Evolutionary conservation across 2,888 invertebrate species (phyloP).

Genomic region (Cheilosia urbana): DNA sequence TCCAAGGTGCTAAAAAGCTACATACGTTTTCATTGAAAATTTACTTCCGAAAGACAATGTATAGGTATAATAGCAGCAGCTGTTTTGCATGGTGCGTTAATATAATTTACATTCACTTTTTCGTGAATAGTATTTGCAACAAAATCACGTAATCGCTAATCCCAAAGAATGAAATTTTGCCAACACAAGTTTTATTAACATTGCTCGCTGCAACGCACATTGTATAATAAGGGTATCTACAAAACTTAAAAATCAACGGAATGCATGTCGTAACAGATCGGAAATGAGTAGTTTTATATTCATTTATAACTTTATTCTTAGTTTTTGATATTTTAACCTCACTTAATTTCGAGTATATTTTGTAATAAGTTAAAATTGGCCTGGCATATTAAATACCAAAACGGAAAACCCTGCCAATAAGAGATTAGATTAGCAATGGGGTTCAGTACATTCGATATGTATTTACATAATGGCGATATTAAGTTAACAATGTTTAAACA

Average conservation of each 20-base stretch:
- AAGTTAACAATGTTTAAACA: background rate
- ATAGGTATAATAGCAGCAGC: background rate
- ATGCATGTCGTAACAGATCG: background rate
- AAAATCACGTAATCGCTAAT: background rate
- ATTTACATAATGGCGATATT: conserved; percentile 15
- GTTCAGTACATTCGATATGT: conserved; percentile 16
- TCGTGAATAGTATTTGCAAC: background rate
- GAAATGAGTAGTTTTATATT: background rate
- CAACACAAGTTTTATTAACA: too few relatives aligned
- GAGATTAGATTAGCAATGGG: background rate
- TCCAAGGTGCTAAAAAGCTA: conserved; percentile 40
- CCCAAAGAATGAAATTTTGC: too few relatives aligned
- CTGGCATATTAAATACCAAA: background rate
- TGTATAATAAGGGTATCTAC: background rate
- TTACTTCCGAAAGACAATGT: conserved; percentile 36
- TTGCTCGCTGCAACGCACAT: background rate
- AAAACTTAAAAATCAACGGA: background rate
- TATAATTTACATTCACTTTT: background rate
- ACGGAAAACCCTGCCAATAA: conserved; percentile 31
- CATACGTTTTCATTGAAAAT: conserved; percentile 33
- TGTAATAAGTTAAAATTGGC: background rate
- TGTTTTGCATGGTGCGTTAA: background rate
- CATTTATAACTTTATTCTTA: too few relatives aligned
- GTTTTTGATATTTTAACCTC: background rate
- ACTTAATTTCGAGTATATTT: background rate